Evolutionary conservation across 2,113 vertebrate genomes (phyloP).

Genomic region (Empidonax traillii): DNA sequence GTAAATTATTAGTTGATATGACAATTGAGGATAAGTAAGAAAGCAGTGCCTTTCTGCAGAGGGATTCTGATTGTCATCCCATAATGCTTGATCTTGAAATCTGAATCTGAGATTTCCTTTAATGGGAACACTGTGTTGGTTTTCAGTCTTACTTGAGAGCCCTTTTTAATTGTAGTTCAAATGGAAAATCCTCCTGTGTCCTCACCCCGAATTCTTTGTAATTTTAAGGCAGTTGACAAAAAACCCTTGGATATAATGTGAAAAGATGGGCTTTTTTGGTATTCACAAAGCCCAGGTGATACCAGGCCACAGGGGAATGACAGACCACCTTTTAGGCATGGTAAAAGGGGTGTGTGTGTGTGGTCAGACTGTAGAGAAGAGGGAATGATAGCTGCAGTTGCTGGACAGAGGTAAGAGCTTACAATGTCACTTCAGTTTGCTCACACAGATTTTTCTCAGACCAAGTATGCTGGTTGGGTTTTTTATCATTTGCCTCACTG

Average conservation of each 20-base stretch:
- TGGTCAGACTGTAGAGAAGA: not conserved
- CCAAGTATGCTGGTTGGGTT: not conserved
- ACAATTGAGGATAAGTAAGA: not conserved
- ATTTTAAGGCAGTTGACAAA: not conserved
- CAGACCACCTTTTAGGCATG: not conserved
- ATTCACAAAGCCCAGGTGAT: not conserved
- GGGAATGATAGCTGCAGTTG: not conserved
- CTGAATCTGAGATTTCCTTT: not conserved
- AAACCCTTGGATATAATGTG: not conserved
- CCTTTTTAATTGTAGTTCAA: not conserved
- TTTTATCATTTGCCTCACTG: not conserved
- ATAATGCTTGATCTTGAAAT: not conserved
- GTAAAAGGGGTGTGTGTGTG: not conserved
- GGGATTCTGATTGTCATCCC: not conserved
- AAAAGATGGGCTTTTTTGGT: not conserved
- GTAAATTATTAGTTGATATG: not conserved
- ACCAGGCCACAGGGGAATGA: not conserved
- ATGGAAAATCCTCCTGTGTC: not conserved
- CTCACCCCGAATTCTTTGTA: not conserved
- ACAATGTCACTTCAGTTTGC: not conserved
- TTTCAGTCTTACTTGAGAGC: not conserved
- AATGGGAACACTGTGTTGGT: not conserved
- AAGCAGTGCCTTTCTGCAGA: not conserved
- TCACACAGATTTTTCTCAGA: not conserved
- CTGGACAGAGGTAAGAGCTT: not conserved